A percentile compares a stretch with the other conserved stretches of the same genome.
These are phyloP conservation scores for Cistogaster globosa DNA, from an alignment of 2,888 invertebrate genomes.

Conservation along the genomic window DNA sequence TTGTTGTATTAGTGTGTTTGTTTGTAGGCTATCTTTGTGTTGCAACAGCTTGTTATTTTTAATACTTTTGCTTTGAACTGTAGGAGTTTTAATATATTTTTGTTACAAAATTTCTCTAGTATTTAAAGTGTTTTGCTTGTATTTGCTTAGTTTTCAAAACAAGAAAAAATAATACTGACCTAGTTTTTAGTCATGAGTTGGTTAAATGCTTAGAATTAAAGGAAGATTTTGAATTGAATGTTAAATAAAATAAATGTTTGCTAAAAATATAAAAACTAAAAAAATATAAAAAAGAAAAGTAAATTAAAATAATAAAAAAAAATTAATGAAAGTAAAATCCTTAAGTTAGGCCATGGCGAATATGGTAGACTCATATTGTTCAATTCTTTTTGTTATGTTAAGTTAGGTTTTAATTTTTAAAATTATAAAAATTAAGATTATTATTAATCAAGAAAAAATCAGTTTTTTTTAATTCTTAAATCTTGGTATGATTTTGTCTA, in stretches of 20 bases:
- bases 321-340: too few species aligned
- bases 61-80: slow-evolving; percentile 18
- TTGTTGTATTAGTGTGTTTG: background rate
- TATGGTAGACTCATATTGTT: too few species aligned
- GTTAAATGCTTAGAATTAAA: slow-evolving; percentile 18
- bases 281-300: background rate
- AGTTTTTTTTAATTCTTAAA: too few species aligned
- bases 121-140: slow-evolving; percentile 48
- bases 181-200: slow-evolving; percentile 54
- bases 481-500: too few species aligned
- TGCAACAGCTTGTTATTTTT: slow-evolving; percentile 46
- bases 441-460: too few species aligned
- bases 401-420: too few species aligned
- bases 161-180: slow-evolving; percentile 62
- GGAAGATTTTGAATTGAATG: slow-evolving; percentile 13
- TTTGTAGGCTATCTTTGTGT: slow-evolving; percentile 28
- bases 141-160: slow-evolving; percentile 47
- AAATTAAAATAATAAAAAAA: too few species aligned
- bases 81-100: slow-evolving; percentile 37
- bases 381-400: too few species aligned
- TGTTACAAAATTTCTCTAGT: background rate
- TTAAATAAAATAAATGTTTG: background rate
- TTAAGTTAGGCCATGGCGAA: too few species aligned
- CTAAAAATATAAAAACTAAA: background rate
- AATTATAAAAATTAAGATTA: too few species aligned